phyloP scores from a whole-genome alignment of 2,113 vertebrate genomes.

The Garra rufa region DNA sequence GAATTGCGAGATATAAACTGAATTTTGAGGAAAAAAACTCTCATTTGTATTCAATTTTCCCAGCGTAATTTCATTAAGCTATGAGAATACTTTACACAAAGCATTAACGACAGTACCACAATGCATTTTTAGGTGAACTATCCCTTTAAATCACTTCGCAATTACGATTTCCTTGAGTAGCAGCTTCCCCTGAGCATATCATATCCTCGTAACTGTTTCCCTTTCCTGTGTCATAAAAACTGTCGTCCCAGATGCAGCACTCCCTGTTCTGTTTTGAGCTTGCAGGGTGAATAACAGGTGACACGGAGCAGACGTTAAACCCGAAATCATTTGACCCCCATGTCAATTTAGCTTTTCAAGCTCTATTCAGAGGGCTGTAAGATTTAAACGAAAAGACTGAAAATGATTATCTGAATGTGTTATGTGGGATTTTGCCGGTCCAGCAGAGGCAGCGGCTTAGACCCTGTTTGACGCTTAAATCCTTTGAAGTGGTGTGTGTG shows the following conservation, averaged over 20 bases:
- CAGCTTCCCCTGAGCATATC: not conserved
- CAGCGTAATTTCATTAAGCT: too few relatives aligned
- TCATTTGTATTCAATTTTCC: too few relatives aligned
- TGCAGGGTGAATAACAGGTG: constrained; percentile 53
- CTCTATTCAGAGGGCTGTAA: constrained; percentile 13
- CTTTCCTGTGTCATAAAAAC: not conserved
- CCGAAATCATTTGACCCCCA: constrained; percentile 15
- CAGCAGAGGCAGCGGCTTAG: constrained; percentile 28
- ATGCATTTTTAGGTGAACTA: too few relatives aligned
- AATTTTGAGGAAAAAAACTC: too few relatives aligned
- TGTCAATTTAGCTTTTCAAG: constrained; percentile 37
- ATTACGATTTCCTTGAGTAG: not conserved
- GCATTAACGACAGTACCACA: too few relatives aligned
- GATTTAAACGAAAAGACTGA: constrained; percentile 41
- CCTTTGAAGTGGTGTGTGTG: constrained; percentile 41
- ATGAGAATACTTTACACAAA: too few relatives aligned
- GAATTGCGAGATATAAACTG: too few relatives aligned
- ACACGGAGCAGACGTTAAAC: constrained; percentile 33
- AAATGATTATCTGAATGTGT: constrained; percentile 48
- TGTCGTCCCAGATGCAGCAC: not conserved
- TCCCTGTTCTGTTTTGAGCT: constrained; percentile 26
- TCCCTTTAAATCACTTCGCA: not conserved
- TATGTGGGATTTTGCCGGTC: constrained; percentile 23
- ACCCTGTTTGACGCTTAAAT: constrained; percentile 40
- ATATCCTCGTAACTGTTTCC: not conserved